Base-by-base conservation (phyloP, 2,797 vertebrate species). In the Odontamblyopus lacepedii region DNA sequence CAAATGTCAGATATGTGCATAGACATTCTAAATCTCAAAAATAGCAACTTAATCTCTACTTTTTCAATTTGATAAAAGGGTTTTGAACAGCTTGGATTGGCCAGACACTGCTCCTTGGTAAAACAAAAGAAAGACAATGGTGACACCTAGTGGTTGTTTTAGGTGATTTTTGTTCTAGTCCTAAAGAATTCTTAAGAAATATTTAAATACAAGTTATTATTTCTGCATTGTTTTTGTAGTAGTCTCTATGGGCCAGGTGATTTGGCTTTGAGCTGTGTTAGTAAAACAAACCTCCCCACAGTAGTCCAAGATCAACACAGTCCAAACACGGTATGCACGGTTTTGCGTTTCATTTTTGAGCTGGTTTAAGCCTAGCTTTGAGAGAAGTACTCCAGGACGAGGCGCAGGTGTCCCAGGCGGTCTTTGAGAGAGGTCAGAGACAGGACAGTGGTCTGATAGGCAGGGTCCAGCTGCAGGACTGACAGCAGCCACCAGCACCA, bases 401-500 rank as follows among this genome's bases (percentile, higher is more conserved):
- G 93, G 78, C 94, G 95, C 74, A 97, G 89, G 84, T 96, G 96
- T 73, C 86, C 86, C 44, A 97, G 88, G 5, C 96, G 94, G 67
- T 95, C 92, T 2, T 92, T 95, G 79, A 97, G 93, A 0, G 96
- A 95, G 1, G 90, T 93, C 82, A 92, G 92, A 38, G 95, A 96
- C 69, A 98, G 88, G 67, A 98, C 91, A 1, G 79, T 94, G 78
- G 95, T 95, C 84, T 98, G 95, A 85, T 95, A 95, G 72, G 93
- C 91, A 0, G 95, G 93, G 69, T 97, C 96, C 65, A 97, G 92
- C 76, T 96, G 96, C 67, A 98, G 92, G 51, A 96, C 92, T 19
- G 96, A 96, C 67, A 97, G 87, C 73, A 97, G 92, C 96, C 96
- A 98, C 96, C 96, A 98, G 87, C 95, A 97, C 96, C 96, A 98